These are phyloP conservation scores for Eubucco bourcierii DNA, from an alignment of 2,113 vertebrate species.

Conservation along the genomic window DNA sequence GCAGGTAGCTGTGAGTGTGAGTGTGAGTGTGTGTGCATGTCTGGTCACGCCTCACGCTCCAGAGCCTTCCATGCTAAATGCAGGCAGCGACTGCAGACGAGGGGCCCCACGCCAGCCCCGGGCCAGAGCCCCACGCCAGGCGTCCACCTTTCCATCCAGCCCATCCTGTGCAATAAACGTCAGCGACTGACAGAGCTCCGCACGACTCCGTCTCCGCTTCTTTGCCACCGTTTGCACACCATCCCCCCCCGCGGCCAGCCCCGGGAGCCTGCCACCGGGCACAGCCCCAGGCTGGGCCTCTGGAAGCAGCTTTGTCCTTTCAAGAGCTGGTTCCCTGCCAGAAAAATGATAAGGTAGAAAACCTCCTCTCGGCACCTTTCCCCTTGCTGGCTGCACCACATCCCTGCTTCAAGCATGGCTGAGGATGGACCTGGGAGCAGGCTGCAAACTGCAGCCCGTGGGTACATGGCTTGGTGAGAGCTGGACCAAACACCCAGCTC, in stretches of 20 bases:
- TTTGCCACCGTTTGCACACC: neutral
- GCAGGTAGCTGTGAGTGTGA: no score
- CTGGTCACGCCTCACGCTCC: neutral
- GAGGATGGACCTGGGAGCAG: neutral
- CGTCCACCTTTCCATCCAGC: conserved; percentile 39
- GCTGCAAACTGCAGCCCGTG: neutral
- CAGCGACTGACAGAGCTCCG: conserved; percentile 82
- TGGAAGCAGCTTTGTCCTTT: neutral
- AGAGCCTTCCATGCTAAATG: conserved; percentile 55
- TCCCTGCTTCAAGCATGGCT: no score
- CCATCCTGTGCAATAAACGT: conserved; percentile 92
- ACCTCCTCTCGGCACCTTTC: neutral
- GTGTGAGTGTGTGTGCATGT: neutral
- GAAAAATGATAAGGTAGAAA: neutral
- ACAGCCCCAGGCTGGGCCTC: neutral
- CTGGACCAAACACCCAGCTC: neutral
- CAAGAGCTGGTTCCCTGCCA: neutral
- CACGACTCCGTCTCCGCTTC: conserved; percentile 42
- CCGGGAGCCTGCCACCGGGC: neutral
- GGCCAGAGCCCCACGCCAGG: neutral
- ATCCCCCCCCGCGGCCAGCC: neutral
- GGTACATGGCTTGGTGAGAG: neutral
- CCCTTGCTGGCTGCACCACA: rapidly evolving
- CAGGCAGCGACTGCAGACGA: neutral
- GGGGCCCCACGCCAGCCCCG: neutral